These are phyloP conservation scores for Noctilio leporinus DNA, from an alignment of 2,113 vertebrate species.

Conservation along the genomic window DNA sequence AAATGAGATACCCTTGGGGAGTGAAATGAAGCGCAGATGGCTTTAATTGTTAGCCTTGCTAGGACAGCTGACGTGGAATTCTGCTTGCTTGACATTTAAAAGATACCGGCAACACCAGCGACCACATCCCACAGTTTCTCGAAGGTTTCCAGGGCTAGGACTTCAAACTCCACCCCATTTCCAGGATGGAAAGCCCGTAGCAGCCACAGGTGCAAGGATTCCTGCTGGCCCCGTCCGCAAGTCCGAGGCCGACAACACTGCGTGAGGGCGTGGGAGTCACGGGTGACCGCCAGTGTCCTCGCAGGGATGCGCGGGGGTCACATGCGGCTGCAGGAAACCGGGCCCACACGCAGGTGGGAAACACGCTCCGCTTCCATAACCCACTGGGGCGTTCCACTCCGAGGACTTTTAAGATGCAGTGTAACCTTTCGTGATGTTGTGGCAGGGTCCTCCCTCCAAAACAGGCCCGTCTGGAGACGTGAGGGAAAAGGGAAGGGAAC, in stretches of 20 bases:
- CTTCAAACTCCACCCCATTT: slow-evolving; percentile 73
- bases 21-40: slow-evolving; percentile 81
- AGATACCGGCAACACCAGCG: slow-evolving; percentile 84
- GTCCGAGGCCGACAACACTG: no score
- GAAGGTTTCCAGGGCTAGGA: slow-evolving; percentile 76
- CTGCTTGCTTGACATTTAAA: slow-evolving; percentile 83
- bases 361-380: not conserved
- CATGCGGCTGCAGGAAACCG: not conserved
- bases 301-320: not conserved
- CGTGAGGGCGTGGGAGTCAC: slow-evolving; percentile 52
- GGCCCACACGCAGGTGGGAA: not conserved
- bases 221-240: slow-evolving; percentile 59
- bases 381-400: not conserved
- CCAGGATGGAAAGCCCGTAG: slow-evolving; percentile 75
- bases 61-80: slow-evolving; percentile 84
- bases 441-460: not conserved
- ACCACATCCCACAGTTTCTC: slow-evolving; percentile 80
- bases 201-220: slow-evolving; percentile 75
- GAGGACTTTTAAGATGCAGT: not conserved
- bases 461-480: not conserved
- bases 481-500: no score
- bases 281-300: slow-evolving; percentile 4
- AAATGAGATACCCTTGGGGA: slow-evolving; percentile 80
- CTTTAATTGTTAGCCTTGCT: slow-evolving; percentile 82
- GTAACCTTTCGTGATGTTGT: not conserved